phyloP scores from a whole-genome alignment of 2,797 vertebrate species.

The Spinibarbus caldwelli region DNA sequence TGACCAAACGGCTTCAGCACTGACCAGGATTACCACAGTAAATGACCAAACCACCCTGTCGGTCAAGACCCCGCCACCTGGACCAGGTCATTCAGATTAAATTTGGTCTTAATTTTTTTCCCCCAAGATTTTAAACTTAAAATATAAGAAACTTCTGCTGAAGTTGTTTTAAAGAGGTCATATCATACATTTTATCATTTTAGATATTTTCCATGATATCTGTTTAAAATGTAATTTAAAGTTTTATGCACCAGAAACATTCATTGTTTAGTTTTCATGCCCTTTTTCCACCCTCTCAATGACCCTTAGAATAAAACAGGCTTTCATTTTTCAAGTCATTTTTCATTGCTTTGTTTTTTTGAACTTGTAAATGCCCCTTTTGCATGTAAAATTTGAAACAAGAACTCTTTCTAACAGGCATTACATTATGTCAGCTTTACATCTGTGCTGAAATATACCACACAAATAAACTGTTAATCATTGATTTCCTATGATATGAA shows the following conservation, averaged over 20 bases:
- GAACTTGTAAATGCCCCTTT: not conserved
- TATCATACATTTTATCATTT: not conserved
- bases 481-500: not conserved
- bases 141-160: not conserved
- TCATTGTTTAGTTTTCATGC: not conserved
- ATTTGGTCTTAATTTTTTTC: not conserved
- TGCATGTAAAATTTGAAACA: not conserved
- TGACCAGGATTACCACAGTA: conserved; percentile 50
- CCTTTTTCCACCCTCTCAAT: not conserved
- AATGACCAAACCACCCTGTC: conserved; percentile 6
- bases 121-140: not conserved
- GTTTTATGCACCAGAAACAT: not conserved
- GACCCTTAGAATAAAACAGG: not conserved
- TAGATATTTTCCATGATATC: not conserved
- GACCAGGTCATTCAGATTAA: conserved; percentile 55
- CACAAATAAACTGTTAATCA: not conserved
- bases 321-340: too few species aligned
- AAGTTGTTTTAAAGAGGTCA: not conserved
- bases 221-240: not conserved
- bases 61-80: conserved; percentile 55
- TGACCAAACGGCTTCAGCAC: conserved; percentile 57
- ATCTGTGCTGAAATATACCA: conserved; percentile 3
- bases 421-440: not conserved
- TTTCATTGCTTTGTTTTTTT: not conserved
- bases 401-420: too few species aligned